Percentiles rank a stretch among this genome's conserved stretches.
Evolutionary conservation across 2,888 invertebrate species (phyloP).

Genomic region (Erannis defoliaria): DNA sequence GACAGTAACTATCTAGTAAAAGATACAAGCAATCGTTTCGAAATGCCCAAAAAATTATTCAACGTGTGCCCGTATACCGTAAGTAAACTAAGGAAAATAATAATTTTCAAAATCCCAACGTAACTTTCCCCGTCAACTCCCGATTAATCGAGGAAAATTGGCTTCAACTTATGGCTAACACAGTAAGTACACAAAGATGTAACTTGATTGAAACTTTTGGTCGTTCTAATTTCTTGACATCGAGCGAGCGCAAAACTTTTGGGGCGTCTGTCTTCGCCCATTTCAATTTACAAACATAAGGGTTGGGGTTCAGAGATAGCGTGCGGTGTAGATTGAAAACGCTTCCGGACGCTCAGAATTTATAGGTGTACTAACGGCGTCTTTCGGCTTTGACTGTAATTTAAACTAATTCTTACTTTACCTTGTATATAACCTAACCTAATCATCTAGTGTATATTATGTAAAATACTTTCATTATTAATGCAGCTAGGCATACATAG

Average conservation of each 20-base stretch:
- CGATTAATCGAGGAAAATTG: constrained; percentile 21
- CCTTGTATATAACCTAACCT: too few species aligned
- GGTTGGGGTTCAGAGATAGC: constrained; percentile 14
- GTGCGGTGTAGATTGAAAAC: constrained; percentile 10
- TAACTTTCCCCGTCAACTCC: background rate
- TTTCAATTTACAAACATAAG: constrained; percentile 30
- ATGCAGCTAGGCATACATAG: too few species aligned
- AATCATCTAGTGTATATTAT: too few species aligned
- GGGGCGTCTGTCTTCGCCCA: constrained; percentile 25
- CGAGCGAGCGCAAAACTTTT: constrained; percentile 21
- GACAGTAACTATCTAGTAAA: too few species aligned
- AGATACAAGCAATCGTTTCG: too few species aligned
- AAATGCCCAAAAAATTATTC: too few species aligned
- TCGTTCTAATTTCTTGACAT: constrained; percentile 32
- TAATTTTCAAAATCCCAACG: constrained; percentile 2
- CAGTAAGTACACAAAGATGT: constrained; percentile 20
- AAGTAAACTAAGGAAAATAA: background rate
- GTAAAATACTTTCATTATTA: too few species aligned
- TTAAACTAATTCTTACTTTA: too few species aligned
- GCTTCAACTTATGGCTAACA: constrained; percentile 18
- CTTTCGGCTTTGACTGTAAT: background rate
- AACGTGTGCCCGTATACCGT: background rate
- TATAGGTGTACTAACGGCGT: background rate
- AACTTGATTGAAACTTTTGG: constrained; percentile 30
- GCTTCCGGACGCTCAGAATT: constrained; percentile 2